Conservation (phyloP, 37 sponge, comb jelly and placozoan genomes). For the Ianthella basta region DNA sequence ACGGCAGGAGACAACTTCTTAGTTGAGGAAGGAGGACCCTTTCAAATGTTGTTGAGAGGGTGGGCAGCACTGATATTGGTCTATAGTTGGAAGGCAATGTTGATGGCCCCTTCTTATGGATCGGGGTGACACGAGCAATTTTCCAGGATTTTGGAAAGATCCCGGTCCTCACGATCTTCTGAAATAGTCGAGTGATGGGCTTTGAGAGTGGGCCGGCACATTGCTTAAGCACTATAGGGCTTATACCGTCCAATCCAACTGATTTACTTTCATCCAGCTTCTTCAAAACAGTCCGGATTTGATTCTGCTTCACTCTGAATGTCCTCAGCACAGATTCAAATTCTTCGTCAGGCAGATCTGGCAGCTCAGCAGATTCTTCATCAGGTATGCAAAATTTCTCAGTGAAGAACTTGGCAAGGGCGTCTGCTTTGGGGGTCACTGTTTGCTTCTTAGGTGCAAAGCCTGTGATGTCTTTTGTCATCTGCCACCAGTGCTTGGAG, state of each 20-base stretch:
- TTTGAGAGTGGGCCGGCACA: conserved; percentile 8
- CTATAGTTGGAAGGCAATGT: conserved; percentile 17
- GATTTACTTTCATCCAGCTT: conserved; percentile 20
- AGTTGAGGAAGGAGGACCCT: conserved; percentile 22
- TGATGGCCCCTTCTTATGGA: conserved; percentile 29
- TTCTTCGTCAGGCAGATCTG: neutral
- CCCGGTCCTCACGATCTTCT: conserved; percentile 24
- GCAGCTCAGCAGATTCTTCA: conserved; percentile 24
- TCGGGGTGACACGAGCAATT: conserved; percentile 7
- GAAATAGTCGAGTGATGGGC: conserved; percentile 10
- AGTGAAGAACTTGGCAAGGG: conserved; percentile 21
- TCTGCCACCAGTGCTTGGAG: conserved; percentile 20
- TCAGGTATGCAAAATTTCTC: conserved; percentile 23
- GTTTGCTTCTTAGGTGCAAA: neutral
- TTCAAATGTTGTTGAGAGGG: conserved; percentile 28
- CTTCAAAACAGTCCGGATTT: neutral
- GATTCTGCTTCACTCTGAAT: conserved; percentile 20
- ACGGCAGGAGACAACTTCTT: neutral
- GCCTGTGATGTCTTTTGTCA: conserved; percentile 25
- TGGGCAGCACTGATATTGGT: conserved; percentile 33
- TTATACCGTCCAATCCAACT: conserved; percentile 19
- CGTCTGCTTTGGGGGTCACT: conserved; percentile 10
- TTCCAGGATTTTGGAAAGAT: conserved; percentile 28
- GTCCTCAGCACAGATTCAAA: conserved; percentile 6
- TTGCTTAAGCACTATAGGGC: conserved; percentile 14